Evolutionary conservation across 2,888 invertebrate species (phyloP).

Genomic region (Drosophila sordidapex): DNA sequence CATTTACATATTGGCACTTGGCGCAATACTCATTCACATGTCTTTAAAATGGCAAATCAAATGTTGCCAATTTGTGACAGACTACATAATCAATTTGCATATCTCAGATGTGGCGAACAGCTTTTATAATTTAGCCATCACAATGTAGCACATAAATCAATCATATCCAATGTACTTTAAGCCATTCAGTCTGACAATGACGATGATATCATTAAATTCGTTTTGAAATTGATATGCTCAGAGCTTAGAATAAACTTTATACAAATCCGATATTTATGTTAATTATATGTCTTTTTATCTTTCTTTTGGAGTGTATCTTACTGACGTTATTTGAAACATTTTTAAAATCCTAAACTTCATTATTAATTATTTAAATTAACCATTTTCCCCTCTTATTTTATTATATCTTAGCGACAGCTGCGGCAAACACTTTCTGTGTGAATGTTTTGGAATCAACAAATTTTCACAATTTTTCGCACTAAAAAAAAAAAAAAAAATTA

Average conservation of each 20-base stretch:
- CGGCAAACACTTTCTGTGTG: slow-evolving; percentile 2
- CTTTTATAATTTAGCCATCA: slow-evolving; percentile 44
- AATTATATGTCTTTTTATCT: background rate
- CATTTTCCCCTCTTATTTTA: background rate
- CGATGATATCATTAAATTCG: slow-evolving; percentile 35
- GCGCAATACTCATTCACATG: slow-evolving; percentile 36
- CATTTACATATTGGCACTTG: slow-evolving; percentile 70
- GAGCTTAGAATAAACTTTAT: background rate
- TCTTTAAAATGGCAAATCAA: slow-evolving; percentile 71
- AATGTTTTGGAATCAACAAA: slow-evolving; percentile 4
- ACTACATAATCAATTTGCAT: slow-evolving; percentile 68
- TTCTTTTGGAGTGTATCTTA: background rate
- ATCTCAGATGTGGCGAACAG: slow-evolving; percentile 57
- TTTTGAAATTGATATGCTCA: slow-evolving; percentile 4
- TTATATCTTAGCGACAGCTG: background rate
- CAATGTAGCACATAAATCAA: slow-evolving; percentile 61
- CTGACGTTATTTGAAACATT: background rate
- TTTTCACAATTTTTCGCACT: background rate
- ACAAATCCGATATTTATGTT: background rate
- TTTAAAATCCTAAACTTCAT: background rate
- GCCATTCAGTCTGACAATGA: slow-evolving; percentile 27
- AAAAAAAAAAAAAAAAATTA: background rate
- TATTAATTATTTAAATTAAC: background rate
- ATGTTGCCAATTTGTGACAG: slow-evolving; percentile 66
- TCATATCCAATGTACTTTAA: slow-evolving; percentile 39